Conservation (phyloP, 2,113 vertebrate species). For the Podilymbus podiceps region DNA sequence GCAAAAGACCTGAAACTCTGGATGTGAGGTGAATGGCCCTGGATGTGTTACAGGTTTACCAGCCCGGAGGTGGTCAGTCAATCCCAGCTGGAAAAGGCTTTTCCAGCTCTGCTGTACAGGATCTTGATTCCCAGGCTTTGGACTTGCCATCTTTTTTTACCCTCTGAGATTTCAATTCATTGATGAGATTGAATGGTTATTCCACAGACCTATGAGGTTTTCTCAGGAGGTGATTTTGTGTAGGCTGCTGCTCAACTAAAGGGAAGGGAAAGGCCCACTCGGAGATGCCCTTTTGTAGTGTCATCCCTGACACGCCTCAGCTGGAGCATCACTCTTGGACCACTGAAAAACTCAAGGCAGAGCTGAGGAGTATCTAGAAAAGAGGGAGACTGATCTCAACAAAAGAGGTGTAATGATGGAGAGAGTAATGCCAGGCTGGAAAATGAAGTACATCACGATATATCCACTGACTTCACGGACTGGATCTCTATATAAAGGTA, state of each 20-base stretch:
- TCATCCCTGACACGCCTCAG: not conserved
- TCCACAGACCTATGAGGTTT: not conserved
- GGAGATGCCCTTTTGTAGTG: not conserved
- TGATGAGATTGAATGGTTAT: not conserved
- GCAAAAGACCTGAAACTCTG: not conserved
- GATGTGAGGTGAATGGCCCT: too few relatives aligned
- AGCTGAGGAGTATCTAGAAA: not conserved
- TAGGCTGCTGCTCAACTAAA: not conserved
- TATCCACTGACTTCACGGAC: not conserved
- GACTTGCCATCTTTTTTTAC: not conserved
- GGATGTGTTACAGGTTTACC: not conserved
- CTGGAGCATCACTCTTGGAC: rapidly evolving
- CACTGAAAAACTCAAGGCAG: not conserved
- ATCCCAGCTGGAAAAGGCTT: not conserved
- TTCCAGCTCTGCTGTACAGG: not conserved
- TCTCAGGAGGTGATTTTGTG: not conserved
- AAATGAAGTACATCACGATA: not conserved
- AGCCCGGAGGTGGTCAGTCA: not conserved
- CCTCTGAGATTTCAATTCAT: not conserved
- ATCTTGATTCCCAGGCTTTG: not conserved
- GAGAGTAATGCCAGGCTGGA: not conserved
- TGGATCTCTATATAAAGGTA: not conserved
- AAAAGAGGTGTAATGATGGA: not conserved
- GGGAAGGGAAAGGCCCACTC: not conserved
- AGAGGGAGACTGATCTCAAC: not conserved